Base-by-base conservation (phyloP, 1,140 invertebrate species). In the Heliconius himera region DNA sequence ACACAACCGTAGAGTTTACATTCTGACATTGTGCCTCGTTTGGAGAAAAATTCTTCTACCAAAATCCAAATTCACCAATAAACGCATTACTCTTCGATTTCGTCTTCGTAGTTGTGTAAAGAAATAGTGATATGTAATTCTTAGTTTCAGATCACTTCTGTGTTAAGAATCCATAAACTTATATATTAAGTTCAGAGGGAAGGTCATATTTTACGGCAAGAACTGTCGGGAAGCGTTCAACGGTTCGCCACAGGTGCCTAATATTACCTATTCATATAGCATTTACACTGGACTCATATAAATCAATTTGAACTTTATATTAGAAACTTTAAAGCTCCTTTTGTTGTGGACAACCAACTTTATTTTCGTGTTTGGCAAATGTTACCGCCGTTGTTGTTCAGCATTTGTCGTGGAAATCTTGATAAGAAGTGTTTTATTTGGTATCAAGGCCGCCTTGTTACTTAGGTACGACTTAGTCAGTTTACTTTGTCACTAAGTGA, bases 181-280 rank as follows among this genome's bases (percentile, higher is more conserved):
- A 33, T 77, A 77, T 82, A 82, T 82, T 77, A 79, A 79, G 78
- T 78, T 73, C 74, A 66, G 8, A 36, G 71, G 74, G 60, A 79
- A 82, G 72, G 81, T 77, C 78, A 74, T 73, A 78, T 80, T 80
- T 82, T 79, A 80, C 79, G 74, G 81, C 78, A 82, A 79, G 80
- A 82, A 80, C 70, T 81, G 72, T 72, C 56, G 66, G 78, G 81
- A 76, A 82, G 78, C 74, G 73, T 70, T 76, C 71, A 72, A 72
- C 70, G 70, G 70, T 72, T 72, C 70, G 75, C 81, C 81, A 82
- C 81, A 82, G 81, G 81, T 82, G 81, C 71, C 77, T 18, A 26
- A 41, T 71, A 78, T 78, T 78, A 78, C 71, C 77, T 73, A 78
- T 60, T 73, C 60, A 66, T 70, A 70, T 46, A n/a, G 54, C 71